These are phyloP conservation scores for Hesperia comma DNA, from an alignment of 2,888 invertebrate species.

Conservation along the genomic window DNA sequence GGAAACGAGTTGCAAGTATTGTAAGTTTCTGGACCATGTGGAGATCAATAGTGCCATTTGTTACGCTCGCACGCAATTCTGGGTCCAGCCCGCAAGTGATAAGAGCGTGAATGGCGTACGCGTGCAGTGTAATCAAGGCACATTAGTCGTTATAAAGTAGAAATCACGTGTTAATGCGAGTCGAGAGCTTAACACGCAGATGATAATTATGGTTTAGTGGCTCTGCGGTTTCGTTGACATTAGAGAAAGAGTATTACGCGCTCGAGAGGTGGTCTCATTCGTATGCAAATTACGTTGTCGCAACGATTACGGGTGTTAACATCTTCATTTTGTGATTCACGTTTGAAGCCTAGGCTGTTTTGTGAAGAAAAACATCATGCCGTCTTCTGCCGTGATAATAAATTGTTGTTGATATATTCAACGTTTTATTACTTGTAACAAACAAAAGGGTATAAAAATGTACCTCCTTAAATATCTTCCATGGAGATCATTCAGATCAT, in stretches of 20 bases:
- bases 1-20: slow-evolving; percentile 2
- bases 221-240: slow-evolving; percentile 34
- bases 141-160: slow-evolving; percentile 33
- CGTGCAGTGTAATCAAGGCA: slow-evolving; percentile 14
- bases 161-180: slow-evolving; percentile 37
- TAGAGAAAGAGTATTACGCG: slow-evolving; percentile 23
- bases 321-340: not conserved
- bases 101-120: slow-evolving; percentile 25
- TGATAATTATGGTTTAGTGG: slow-evolving; percentile 37
- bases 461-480: too few species aligned
- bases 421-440: too few species aligned
- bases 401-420: too few species aligned
- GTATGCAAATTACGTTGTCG: slow-evolving; percentile 18
- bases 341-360: not conserved
- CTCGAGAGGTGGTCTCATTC: slow-evolving; percentile 26
- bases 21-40: slow-evolving; percentile 22
- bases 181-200: slow-evolving; percentile 31
- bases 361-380: not conserved
- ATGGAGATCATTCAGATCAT: too few species aligned
- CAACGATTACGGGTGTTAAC: not conserved
- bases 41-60: slow-evolving; percentile 37
- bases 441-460: too few species aligned
- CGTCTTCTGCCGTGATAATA: too few species aligned
- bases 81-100: slow-evolving; percentile 1
- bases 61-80: slow-evolving; percentile 34